phyloP scores from a whole-genome alignment of 1,140 invertebrate species.

The Charaxes varanes region DNA sequence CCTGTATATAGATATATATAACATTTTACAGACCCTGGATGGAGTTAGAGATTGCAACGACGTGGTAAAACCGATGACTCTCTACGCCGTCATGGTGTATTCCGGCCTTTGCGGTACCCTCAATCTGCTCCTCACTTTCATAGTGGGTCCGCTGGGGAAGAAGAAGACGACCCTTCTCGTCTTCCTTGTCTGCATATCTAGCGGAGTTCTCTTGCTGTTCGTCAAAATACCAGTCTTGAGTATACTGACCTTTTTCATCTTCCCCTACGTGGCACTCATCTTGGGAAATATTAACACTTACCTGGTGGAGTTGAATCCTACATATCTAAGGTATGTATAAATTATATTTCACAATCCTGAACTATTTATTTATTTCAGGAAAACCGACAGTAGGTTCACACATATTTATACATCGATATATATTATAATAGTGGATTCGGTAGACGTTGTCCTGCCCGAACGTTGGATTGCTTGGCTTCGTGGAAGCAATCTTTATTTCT shows the following conservation, averaged over 20 bases:
- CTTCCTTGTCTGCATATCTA: conserved; percentile 24
- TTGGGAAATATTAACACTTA: conserved; percentile 52
- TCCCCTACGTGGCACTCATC: conserved; percentile 42
- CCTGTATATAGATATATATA: no score
- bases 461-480: no score
- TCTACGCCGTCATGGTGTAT: conserved; percentile 47
- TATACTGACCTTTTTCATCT: conserved; percentile 42
- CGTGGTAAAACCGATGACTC: conserved; percentile 32
- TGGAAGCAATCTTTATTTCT: no score
- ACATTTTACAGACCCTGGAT: no score
- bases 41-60: conserved; percentile 18
- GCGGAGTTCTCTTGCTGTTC: conserved; percentile 36
- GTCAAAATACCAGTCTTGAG: conserved; percentile 40
- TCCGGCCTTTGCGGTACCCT: conserved; percentile 30
- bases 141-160: conserved; percentile 41
- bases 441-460: no score
- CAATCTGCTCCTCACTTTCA: conserved; percentile 39
- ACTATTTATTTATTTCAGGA: no score
- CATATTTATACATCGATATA: no score
- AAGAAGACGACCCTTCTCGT: conserved; percentile 36
- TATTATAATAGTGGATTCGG: no score
- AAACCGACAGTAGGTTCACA: no score
- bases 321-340: conserved; percentile 52
- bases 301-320: conserved; percentile 52
- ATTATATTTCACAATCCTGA: no score